These are phyloP conservation scores for Formica exsecta DNA, from an alignment of 1,140 invertebrate genomes.

Conservation along the genomic window DNA sequence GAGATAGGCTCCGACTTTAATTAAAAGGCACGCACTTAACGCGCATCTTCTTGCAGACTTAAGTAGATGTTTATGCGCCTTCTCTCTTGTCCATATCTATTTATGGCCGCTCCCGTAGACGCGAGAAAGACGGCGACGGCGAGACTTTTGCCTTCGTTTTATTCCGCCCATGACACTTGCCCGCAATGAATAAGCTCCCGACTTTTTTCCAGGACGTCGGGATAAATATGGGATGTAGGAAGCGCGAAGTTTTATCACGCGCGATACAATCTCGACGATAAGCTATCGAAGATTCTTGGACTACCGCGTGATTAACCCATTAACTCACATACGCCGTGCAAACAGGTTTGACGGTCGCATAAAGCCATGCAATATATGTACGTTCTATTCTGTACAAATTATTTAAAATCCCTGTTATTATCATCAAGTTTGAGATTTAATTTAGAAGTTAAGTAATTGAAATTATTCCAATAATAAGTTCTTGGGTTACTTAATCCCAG, in stretches of 20 bases:
- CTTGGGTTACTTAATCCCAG: conserved; percentile 4
- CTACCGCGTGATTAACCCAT: conserved; percentile 18
- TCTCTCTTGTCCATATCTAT: conserved; percentile 29
- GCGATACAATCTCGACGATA: conserved; percentile 32
- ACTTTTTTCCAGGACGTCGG: not conserved
- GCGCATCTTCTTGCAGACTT: not conserved
- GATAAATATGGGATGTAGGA: conserved; percentile 25
- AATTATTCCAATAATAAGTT: conserved; percentile 11
- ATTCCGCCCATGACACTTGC: conserved; percentile 44
- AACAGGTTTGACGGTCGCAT: conserved; percentile 22
- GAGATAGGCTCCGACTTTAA: not conserved
- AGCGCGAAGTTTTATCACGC: conserved; percentile 6
- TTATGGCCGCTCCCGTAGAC: conserved; percentile 42
- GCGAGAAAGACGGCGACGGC: conserved; percentile 33
- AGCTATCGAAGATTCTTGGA: not conserved
- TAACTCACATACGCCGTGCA: not conserved
- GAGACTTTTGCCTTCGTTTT: conserved; percentile 38
- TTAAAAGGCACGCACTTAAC: conserved; percentile 46
- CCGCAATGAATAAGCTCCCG: conserved; percentile 54
- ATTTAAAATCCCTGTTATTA: conserved; percentile 4
- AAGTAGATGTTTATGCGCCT: conserved; percentile 54
- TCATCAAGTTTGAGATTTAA: not conserved
- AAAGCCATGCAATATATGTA: not conserved
- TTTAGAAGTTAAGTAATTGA: conserved; percentile 6
- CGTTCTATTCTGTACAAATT: not conserved